These are phyloP conservation scores for Pristiophorus japonicus DNA, from an alignment of 2,113 vertebrate genomes.

Conservation along the genomic window DNA sequence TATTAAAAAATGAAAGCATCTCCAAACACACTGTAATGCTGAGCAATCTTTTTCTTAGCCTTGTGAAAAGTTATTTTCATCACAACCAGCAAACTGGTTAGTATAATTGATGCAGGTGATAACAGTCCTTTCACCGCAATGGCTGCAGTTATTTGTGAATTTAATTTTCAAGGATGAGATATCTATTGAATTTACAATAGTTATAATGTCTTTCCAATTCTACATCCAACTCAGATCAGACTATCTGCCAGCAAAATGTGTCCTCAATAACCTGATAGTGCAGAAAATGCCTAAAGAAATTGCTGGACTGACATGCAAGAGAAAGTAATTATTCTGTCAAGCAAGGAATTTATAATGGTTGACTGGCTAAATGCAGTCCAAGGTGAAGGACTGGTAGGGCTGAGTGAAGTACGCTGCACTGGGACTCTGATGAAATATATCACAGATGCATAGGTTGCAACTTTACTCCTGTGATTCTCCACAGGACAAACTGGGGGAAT, in stretches of 20 bases:
- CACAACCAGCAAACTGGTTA: neutral
- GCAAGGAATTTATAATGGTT: neutral
- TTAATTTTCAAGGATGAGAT: slow-evolving; percentile 5
- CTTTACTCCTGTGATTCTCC: neutral
- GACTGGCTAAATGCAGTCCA: too few relatives aligned
- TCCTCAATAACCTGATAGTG: neutral
- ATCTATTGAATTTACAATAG: neutral
- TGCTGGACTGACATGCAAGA: slow-evolving; percentile 6
- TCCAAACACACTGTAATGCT: neutral
- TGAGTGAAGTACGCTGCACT: neutral
- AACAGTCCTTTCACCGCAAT: neutral
- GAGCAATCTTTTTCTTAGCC: neutral
- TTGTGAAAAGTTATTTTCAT: neutral
- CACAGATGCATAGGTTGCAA: neutral
- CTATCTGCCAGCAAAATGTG: neutral
- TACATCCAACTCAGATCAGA: neutral
- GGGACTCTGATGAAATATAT: neutral
- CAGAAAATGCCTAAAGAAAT: neutral
- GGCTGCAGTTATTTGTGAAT: neutral
- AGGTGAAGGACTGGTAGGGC: neutral
- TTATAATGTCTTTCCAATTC: neutral
- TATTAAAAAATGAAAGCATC: neutral
- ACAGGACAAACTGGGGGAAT: neutral
- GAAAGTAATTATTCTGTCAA: slow-evolving; percentile 20
- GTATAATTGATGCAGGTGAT: neutral